Percentiles rank a stretch among this genome's conserved stretches.
Evolutionary conservation across 2,797 vertebrate genomes (phyloP).

Genomic region (Propithecus perrieri): DNA sequence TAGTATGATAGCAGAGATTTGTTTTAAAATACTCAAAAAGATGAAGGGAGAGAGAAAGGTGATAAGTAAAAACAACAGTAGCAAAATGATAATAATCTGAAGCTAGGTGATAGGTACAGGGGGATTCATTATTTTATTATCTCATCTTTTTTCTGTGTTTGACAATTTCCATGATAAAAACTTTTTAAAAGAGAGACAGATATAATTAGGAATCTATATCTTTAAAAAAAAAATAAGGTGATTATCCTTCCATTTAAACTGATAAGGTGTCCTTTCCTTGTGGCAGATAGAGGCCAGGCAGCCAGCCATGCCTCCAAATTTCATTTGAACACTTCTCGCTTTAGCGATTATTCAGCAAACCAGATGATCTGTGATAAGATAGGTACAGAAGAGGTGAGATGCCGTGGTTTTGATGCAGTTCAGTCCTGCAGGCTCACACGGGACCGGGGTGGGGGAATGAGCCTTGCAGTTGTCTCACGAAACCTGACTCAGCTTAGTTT

Average conservation of each 20-base stretch:
- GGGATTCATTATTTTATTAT: conserved; percentile 2
- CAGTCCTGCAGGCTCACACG: not conserved
- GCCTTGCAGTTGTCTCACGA: not conserved
- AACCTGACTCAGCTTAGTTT: not conserved
- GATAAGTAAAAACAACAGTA: not conserved
- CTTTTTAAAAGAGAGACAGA: not conserved
- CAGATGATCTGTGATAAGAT: not conserved
- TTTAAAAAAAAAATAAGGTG: conserved; percentile 42
- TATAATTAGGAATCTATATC: not conserved
- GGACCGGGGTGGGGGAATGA: not conserved
- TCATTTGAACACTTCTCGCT: conserved; percentile 33
- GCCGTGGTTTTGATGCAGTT: not conserved
- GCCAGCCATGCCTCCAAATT: not conserved
- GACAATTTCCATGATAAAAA: conserved; percentile 8
- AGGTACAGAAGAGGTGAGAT: not conserved
- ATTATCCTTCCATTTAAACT: not conserved
- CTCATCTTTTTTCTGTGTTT: not conserved
- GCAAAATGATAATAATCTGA: not conserved
- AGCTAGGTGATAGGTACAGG: not conserved
- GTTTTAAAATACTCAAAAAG: not conserved
- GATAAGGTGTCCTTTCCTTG: not conserved
- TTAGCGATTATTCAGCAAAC: not conserved
- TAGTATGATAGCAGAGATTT: not conserved
- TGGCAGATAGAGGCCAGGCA: not conserved
- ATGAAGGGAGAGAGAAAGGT: not conserved